Conservation (phyloP, 2,797 vertebrate genomes). For the Mus minutoides region DNA sequence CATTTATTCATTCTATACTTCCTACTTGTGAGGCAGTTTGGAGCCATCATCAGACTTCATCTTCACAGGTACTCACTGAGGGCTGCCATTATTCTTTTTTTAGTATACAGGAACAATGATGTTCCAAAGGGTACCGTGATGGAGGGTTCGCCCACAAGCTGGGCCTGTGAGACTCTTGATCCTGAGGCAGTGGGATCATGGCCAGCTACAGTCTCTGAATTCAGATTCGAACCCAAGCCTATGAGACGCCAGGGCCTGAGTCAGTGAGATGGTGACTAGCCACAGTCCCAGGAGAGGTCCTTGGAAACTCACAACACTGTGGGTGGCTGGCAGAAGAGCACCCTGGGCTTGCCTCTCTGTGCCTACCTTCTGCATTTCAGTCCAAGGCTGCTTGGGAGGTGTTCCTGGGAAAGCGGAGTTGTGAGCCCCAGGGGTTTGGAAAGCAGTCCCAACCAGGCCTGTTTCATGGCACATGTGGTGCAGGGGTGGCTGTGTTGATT, state of each 20-base stretch:
- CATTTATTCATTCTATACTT: not conserved
- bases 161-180: not conserved
- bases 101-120: not conserved
- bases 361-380: not conserved
- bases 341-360: not conserved
- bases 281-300: not conserved
- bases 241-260: not conserved
- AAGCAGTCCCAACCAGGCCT: conserved; percentile 31
- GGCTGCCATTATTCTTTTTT: not conserved
- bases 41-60: conserved; percentile 6
- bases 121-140: not conserved
- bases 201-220: not conserved
- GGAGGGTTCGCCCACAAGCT: not conserved
- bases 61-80: not conserved
- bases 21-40: conserved; percentile 9
- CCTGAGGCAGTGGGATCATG: not conserved
- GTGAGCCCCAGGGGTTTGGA: not conserved
- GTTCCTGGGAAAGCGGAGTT: conserved; percentile 5
- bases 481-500: not conserved
- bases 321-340: not conserved
- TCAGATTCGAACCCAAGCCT: not conserved
- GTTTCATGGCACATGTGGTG: conserved; percentile 34
- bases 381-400: not conserved
- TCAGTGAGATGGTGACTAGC: not conserved
- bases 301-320: not conserved